A percentile compares a stretch with the other conserved stretches of the same genome.
Evolutionary conservation across 2,113 vertebrate species (phyloP).

Genomic region (Potamarius usumacintae): DNA sequence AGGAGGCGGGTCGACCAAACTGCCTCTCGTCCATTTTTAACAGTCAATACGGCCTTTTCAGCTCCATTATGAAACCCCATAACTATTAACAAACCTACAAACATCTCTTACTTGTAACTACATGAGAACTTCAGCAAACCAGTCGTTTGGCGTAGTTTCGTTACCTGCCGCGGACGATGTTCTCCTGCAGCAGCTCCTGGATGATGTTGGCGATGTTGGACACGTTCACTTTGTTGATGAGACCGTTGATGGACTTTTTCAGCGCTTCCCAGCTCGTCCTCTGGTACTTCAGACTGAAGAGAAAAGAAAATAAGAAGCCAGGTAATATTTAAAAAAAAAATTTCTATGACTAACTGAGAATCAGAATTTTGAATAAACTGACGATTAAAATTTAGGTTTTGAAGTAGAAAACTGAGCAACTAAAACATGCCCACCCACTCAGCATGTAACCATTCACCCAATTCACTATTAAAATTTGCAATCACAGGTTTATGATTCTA

Average conservation of each 20-base stretch:
- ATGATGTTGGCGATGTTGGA: constrained; percentile 96
- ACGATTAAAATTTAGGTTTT: no score
- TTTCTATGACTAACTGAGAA: no score
- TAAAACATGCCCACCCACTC: no score
- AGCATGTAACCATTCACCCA: no score
- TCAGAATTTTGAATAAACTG: no score
- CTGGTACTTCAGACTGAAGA: constrained; percentile 90
- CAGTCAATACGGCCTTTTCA: not conserved
- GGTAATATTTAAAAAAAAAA: not conserved
- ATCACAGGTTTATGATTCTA: no score
- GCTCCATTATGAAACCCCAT: not conserved
- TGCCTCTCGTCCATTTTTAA: no score
- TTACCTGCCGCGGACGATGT: constrained; percentile 94
- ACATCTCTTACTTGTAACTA: no score
- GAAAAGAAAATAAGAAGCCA: not conserved
- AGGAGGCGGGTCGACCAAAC: no score
- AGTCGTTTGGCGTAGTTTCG: not conserved
- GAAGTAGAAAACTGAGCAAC: no score
- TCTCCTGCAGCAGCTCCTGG: constrained; percentile 96
- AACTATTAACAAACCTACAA: not conserved
- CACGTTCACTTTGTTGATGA: constrained; percentile 98
- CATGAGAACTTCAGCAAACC: not conserved
- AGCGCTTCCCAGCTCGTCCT: constrained; percentile 99
- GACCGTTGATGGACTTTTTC: constrained; percentile 98
- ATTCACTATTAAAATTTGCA: no score